Evolutionary conservation across 92 coral and sea anemone species (phyloP), one percentile per base, ranked within the genome.

Genomic region (Bergia sp.): DNA sequence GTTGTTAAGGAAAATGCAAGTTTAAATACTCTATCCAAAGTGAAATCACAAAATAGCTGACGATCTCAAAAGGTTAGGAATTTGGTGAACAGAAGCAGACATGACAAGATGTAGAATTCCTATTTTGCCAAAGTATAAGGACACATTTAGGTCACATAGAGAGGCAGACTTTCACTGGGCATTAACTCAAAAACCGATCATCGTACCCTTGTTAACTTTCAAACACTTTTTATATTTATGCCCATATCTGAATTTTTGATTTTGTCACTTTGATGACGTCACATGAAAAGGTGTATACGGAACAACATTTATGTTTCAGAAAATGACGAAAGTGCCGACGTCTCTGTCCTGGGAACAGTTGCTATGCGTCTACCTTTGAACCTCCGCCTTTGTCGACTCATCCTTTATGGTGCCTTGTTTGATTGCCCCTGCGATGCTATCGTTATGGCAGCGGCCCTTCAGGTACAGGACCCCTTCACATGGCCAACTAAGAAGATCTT

Each of bases 391-490:
- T 89, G 91, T 42, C 73, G 90, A 23, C 85, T 87, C 47, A 74
- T 87, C 39, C 20, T 87, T 40, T 87, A 78, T 75, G 91, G 91
- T 37, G 85, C 86, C 11, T 42, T 89, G 12, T 82, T 89, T 72
- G 53, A 79, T 73, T 89, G 91, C 41, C 82, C 88, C 29, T 89
- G 91, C n/a, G 91, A 89, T 78, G 91, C 89, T 6, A 89, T 89
- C 13, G 89, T 89, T 20, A 89, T 89, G 84, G 91, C 91, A 8
- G 91, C 91, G 1, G 43, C 89, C 4, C 82, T 89, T 20, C 89
- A 82, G 44, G 77, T 40, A 9, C 73, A 55, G 76, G 82, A 78
- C n/a, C 90, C 86, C 4, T 66, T 82, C 58, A 82, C 86, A 2
- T 82, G 86, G 86, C 86, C 86, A 23, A 83, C 86, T 11, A 83